Evolutionary conservation across 23 tunicate species (phyloP).

Genomic region (Phallusia fumigata): DNA sequence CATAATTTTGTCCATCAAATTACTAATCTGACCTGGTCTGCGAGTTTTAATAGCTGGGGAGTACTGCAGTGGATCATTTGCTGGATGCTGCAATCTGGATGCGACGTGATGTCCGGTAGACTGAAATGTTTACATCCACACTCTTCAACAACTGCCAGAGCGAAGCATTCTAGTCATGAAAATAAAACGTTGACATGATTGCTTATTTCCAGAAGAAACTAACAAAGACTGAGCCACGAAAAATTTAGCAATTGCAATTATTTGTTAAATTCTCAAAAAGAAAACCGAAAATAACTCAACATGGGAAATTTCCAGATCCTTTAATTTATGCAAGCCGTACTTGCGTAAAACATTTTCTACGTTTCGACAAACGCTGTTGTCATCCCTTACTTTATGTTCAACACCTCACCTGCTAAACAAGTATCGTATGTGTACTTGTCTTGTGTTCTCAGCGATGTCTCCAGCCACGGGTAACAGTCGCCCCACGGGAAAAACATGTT

Average conservation of each 20-base stretch:
- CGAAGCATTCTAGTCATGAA: background rate
- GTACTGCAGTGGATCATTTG: background rate
- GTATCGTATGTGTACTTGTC: background rate
- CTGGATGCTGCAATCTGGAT: constrained; percentile 7
- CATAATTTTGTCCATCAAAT: too few relatives aligned
- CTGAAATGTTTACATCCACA: background rate
- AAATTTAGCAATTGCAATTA: too few relatives aligned
- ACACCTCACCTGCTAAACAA: background rate
- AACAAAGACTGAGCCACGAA: too few relatives aligned
- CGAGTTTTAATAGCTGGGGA: background rate
- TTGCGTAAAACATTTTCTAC: too few relatives aligned
- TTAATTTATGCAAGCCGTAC: too few relatives aligned
- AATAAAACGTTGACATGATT: too few relatives aligned
- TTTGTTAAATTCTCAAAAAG: too few relatives aligned
- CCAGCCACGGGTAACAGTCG: constrained; percentile 24
- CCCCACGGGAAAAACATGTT: constrained; percentile 46
- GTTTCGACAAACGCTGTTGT: too few relatives aligned
- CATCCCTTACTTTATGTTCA: too few relatives aligned
- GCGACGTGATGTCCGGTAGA: background rate
- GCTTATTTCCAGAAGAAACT: too few relatives aligned
- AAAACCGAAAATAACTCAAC: too few relatives aligned
- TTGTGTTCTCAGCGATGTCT: background rate
- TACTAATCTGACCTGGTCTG: background rate
- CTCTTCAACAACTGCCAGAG: background rate
- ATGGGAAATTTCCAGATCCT: too few relatives aligned